Conservation (phyloP, 2,113 vertebrate genomes). For the Tetrax tetrax region DNA sequence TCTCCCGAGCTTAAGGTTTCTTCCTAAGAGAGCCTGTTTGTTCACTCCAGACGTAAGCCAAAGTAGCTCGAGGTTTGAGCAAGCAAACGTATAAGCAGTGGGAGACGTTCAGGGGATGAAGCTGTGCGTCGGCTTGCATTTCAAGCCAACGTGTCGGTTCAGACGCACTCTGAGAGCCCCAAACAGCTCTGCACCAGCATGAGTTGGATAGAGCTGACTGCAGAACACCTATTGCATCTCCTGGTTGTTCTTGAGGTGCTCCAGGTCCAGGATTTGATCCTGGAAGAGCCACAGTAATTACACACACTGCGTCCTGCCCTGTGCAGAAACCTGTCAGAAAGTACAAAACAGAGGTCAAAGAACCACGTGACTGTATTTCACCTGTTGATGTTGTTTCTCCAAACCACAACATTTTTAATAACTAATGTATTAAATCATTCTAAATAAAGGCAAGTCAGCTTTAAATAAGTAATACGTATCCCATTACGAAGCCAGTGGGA, state of each 20-base stretch:
- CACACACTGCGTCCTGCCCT: not conserved
- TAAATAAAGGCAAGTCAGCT: constrained; percentile 22
- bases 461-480: constrained; percentile 9
- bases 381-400: not conserved
- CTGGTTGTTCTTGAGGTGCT: not conserved
- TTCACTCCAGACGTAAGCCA: not conserved
- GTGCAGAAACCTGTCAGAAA: not conserved
- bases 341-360: not conserved
- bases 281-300: not conserved
- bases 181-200: not conserved
- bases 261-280: not conserved
- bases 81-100: not conserved
- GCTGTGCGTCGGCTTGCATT: not conserved
- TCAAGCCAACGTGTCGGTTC: not conserved
- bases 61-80: not conserved
- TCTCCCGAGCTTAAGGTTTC: not conserved
- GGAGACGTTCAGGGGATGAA: not conserved
- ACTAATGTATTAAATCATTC: not conserved
- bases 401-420: not conserved
- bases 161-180: not conserved
- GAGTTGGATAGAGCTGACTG: not conserved
- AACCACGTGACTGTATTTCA: not conserved
- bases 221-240: not conserved
- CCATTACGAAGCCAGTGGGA: constrained; percentile 7
- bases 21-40: not conserved